Evolutionary conservation across 2,888 invertebrate species (phyloP), one percentile per base, ranked within the genome.

Genomic region (Drosophila meridionalis): DNA sequence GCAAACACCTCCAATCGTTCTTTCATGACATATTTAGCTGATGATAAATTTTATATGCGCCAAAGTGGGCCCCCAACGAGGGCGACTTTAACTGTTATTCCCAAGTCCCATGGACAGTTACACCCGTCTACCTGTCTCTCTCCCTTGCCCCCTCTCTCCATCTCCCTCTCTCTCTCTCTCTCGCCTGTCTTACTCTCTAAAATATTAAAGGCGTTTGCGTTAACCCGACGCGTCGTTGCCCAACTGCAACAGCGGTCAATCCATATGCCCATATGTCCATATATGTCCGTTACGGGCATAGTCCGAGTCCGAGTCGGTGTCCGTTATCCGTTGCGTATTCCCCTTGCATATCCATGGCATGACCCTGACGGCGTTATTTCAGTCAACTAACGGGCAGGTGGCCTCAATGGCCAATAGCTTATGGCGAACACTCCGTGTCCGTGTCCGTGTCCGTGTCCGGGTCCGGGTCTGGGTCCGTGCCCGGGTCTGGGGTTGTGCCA

Each of bases 361-460:
- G 80, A 69, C 77, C 80, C 76, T 78, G 78, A 76, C 76, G 59
- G 70, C 48, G 62, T 66, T 78, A 70, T 76, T 76, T 78, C 71
- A 80, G 75, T 73, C 52, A 58, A 52, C 79, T 48, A 69, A 64
- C 57, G 62, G 74, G 71, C 90, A 85, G 90, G 88, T 85, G 88
- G 85, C 85, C 85, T 67, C 77, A 84, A 87, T 75, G 82, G 80
- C 75, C 87, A 82, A 87, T 84, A 87, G 76, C 57, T 84, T 89
- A 84, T 73, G 5, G 77, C 69, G 72, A 52, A 42, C 36, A 26
- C 48, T 32, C 57, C 30, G 45, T 28, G 52, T 28, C 30, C 9
- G 45, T 20, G 11, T 26, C 45, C n/a, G 32, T 26, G 48, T 52
- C 28, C 62, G 28, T 2, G 14, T 12, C 14, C 20, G 38, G 1